A percentile compares a stretch with the other conserved stretches of the same genome.
These are phyloP conservation scores for Notodonta dromedarius DNA, from an alignment of 2,888 invertebrate genomes.

Conservation along the genomic window DNA sequence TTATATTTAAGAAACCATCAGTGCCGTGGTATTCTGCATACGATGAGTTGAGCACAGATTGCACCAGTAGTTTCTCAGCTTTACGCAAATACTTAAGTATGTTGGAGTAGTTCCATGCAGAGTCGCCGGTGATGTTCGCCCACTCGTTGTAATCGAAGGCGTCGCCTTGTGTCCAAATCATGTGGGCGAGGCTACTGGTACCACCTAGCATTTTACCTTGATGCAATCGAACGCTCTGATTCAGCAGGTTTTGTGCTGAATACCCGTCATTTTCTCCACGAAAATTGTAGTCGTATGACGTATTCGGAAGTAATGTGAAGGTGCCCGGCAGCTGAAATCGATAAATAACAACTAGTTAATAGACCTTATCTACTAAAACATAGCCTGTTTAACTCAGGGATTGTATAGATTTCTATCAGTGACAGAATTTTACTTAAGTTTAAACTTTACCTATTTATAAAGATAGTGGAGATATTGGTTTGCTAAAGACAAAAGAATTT, in stretches of 20 bases:
- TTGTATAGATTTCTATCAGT: too few relatives aligned
- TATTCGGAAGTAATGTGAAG: neutral
- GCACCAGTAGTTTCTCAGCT: constrained; percentile 22
- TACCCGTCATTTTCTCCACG: constrained; percentile 7
- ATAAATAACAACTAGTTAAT: neutral
- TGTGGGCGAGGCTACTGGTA: constrained; percentile 9
- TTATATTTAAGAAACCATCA: constrained; percentile 29
- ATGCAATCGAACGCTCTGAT: neutral
- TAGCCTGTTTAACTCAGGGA: too few relatives aligned
- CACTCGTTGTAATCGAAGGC: constrained; percentile 9
- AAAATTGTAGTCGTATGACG: constrained; percentile 10
- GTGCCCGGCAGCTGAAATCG: neutral
- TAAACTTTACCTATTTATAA: too few relatives aligned
- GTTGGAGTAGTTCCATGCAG: constrained; percentile 11
- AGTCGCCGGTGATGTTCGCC: constrained; percentile 13
- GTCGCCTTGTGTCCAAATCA: constrained; percentile 4
- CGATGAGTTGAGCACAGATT: constrained; percentile 9
- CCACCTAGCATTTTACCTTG: constrained; percentile 21
- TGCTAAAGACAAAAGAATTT: too few relatives aligned
- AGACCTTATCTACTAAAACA: neutral
- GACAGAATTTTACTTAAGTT: too few relatives aligned
- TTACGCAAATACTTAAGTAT: constrained; percentile 17
- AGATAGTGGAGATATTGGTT: too few relatives aligned
- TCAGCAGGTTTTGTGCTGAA: constrained; percentile 3
- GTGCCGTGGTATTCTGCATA: constrained; percentile 24